phyloP scores from a whole-genome alignment of 1,140 invertebrate species.

The Wasmannia auropunctata region DNA sequence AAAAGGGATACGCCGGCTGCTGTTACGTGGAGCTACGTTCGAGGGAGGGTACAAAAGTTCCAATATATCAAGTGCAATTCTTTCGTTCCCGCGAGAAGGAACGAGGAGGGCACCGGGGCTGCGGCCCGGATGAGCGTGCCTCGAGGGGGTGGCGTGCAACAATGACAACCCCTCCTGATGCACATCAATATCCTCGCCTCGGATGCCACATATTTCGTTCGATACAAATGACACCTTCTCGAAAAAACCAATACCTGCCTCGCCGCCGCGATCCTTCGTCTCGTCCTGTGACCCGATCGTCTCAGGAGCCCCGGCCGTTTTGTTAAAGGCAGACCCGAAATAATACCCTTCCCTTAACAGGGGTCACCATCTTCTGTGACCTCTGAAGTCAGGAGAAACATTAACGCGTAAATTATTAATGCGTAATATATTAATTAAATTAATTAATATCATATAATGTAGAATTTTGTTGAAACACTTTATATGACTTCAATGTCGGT shows the following conservation, averaged over 20 bases:
- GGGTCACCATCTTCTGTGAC: constrained; percentile 23
- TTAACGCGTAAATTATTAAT: neutral
- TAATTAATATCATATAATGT: neutral
- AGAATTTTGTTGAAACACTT: neutral
- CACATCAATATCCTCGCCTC: constrained; percentile 74
- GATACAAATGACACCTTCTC: constrained; percentile 75
- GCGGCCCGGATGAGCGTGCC: constrained; percentile 33
- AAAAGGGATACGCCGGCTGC: constrained; percentile 76
- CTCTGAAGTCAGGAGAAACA: neutral
- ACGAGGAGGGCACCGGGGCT: constrained; percentile 36
- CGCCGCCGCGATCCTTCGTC: constrained; percentile 56
- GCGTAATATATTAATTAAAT: neutral
- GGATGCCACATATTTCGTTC: constrained; percentile 73
- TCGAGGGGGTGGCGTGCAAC: constrained; percentile 69
- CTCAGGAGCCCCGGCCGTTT: constrained; percentile 23
- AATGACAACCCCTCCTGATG: constrained; percentile 72
- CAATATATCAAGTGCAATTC: constrained; percentile 77
- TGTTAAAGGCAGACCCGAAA: constrained; percentile 47
- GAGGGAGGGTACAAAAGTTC: constrained; percentile 73
- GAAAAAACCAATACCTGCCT: constrained; percentile 73
- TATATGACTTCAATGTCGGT: too few species aligned
- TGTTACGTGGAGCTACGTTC: constrained; percentile 70
- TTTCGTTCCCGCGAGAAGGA: constrained; percentile 60
- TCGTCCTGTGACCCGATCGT: constrained; percentile 64
- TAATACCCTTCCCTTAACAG: constrained; percentile 68